Evolutionary conservation across 2,113 vertebrate genomes (phyloP).

Genomic region (Collichthys lucidus): DNA sequence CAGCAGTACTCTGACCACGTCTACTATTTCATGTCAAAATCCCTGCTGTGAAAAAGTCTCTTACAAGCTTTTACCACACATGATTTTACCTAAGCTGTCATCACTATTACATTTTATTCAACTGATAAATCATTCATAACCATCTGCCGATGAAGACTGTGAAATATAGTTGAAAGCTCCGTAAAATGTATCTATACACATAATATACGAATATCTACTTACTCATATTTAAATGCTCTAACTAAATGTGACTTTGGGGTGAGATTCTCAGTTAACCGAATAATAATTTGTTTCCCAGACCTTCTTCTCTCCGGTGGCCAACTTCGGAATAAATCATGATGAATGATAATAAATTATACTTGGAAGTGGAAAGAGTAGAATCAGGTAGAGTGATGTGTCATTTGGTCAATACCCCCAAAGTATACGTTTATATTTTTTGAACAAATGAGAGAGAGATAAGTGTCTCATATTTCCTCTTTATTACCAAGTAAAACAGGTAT

Average conservation of each 20-base stretch:
- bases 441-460: constrained; percentile 44
- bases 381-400: not conserved
- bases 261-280: not conserved
- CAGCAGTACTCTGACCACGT: no score
- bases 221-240: not conserved
- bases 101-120: not conserved
- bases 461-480: constrained; percentile 82
- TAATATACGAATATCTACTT: no score
- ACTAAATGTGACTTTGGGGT: not conserved
- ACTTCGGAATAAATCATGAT: not conserved
- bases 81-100: not conserved
- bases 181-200: no score
- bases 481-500: constrained; percentile 87
- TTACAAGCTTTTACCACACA: not conserved
- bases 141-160: not conserved
- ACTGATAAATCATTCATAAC: not conserved
- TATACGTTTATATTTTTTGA: constrained; percentile 5
- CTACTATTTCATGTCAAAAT: no score
- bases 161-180: not conserved
- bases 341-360: not conserved
- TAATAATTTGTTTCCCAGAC: not conserved
- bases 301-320: not conserved
- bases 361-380: no score
- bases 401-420: not conserved
- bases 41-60: not conserved